A percentile compares a stretch with the other conserved stretches of the same genome.
These are phyloP conservation scores for Allacma fusca DNA, from an alignment of 2,888 invertebrate genomes.

Conservation along the genomic window DNA sequence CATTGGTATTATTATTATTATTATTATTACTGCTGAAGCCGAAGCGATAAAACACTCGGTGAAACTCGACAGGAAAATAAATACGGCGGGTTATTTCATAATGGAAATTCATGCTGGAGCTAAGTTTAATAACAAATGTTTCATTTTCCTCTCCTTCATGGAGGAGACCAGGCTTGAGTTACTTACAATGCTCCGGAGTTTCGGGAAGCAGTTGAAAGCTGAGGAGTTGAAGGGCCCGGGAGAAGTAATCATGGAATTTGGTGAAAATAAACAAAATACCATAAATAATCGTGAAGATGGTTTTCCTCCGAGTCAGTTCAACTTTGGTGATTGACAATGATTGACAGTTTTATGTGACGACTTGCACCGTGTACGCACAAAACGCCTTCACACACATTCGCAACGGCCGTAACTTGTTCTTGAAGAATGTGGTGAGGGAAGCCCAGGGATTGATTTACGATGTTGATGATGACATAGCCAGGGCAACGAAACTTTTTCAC, in stretches of 20 bases:
- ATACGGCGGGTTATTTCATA: no score
- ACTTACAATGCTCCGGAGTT: not conserved
- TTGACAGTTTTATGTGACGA: conserved; percentile 41
- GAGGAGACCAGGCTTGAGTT: not conserved
- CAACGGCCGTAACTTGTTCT: not conserved
- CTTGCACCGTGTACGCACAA: conserved; percentile 6
- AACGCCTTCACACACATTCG: not conserved
- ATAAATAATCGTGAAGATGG: conserved; percentile 3
- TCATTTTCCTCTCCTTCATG: no score
- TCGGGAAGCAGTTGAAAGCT: no score
- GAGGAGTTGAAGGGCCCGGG: not conserved
- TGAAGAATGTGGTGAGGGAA: conserved; percentile 19
- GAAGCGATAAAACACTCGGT: no score
- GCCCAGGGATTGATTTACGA: conserved; percentile 39
- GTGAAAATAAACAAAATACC: conserved; percentile 10
- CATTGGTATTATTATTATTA: no score
- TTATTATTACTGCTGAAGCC: no score
- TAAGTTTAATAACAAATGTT: no score
- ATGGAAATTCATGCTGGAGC: no score
- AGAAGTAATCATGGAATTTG: not conserved
- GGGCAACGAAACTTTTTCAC: conserved; percentile 22
- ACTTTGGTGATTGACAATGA: conserved; percentile 37
- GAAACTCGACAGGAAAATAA: no score
- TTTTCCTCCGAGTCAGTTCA: not conserved
- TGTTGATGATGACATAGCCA: conserved; percentile 39